Evolutionary conservation across 1,140 invertebrate species (phyloP), one percentile per base, ranked within the genome.

Genomic region (Meloidogyne chitwoodi): DNA sequence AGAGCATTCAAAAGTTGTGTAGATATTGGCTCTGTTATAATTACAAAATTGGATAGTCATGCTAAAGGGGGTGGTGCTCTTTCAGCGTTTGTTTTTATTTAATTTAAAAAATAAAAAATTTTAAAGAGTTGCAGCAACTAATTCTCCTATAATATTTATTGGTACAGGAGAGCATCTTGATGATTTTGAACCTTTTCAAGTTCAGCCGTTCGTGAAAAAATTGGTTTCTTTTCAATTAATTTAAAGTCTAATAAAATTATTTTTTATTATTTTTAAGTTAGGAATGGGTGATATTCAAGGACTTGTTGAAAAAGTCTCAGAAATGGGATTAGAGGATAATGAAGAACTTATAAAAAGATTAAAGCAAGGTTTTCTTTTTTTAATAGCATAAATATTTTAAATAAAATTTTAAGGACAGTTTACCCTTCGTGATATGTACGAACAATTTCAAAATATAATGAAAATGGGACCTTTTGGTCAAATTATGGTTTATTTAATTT

Each of bases 391-490:
- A 75, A 26, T 31, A 24, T 27, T n/a, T 44, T 61, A 80, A 62
- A 27, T 26, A 72, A 68, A 56, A 61, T 75, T 27, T 82, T n/a
- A n/a, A 90, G 90, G 96, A 66, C 94, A 99, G 89, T 99, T 99
- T 86, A 98, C 97, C 26, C 89, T 99, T 67, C 90, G 97, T 79
- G 96, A 99, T 87, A 99, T 99, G 97, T 99, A 99, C 87, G 97
- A 99, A 89, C 97, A 99, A 89, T 99, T 99, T 88, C 96, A 99
- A 88, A 99, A 99, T 89, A 98, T 99, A 68, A 98, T 99, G 95
- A 99, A 99, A 89, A 99, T 99, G 96, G 97, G 97, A 63, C 96
- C 97, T 12, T 98, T 99, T 89, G 95, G 95, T 85, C 96, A 99
- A 89, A 96, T 99, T 82, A 96, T 99, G 94, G 94, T 95, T 89